Base-by-base conservation (phyloP, 1,140 invertebrate genomes). In the Atopsyche davidsoni region DNA sequence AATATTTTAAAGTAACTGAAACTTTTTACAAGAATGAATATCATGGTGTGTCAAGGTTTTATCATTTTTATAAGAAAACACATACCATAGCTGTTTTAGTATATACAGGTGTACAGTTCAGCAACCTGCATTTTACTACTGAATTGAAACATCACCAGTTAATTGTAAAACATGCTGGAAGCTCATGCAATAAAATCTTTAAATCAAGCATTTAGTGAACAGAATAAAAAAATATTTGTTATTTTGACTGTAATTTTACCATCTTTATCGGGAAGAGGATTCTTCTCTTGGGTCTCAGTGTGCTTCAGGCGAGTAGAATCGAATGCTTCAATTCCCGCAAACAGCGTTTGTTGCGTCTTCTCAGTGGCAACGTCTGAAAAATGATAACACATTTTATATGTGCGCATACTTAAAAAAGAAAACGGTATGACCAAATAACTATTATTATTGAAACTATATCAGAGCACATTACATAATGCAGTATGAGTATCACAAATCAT, bases 201-300 rank as follows among this genome's bases (percentile, higher is more conserved):
- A 58, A 43, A 49, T 11, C 3, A 34, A 34, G 32, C 32, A 34
- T 4, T 34, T 34, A 4, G 11, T 16, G 41, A 39, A 50, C 22
- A 34, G 21, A 52, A n/a, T 21, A 39, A 57, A 28, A 50, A 23
- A 39, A 23, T 55, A 34, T 21, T 54, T 45, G 6, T 9, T 9
- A 9, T 7, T 36, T 41, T 49, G 17, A n/a, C 13, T 7, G 14
- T 36, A 44, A 13, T 43, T 32, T 71, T 78, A 96, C 92, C 91
- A 77, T 92, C 88, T 82, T 94, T 92, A 66, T 92, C 90, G 35
- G 93, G 93, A 60, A 96, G 80, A 34, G 89, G 82, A 68, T 93
- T 92, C 70, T 96, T 96, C 67, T 95, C 92, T 62, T 89, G 79
- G 23, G 92, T 96, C 69, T 92, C 86, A 17, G 91, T 89, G 64